Evolutionary conservation across 1,140 invertebrate species (phyloP).

Genomic region (Riptortus pedestris): DNA sequence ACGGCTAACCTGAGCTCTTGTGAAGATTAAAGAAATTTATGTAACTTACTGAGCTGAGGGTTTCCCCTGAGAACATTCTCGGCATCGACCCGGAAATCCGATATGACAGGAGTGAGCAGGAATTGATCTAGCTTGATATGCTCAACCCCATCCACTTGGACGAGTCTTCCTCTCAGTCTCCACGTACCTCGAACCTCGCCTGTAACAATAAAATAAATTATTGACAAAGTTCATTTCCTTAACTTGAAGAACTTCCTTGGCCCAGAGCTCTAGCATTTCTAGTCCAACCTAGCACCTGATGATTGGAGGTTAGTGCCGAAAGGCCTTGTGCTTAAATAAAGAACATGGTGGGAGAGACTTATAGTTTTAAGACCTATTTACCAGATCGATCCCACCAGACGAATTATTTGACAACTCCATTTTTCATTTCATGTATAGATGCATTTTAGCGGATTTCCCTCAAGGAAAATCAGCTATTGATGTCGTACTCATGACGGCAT

Average conservation of each 20-base stretch:
- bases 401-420: no score
- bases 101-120: constrained; percentile 28
- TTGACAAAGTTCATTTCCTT: not conserved
- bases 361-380: no score
- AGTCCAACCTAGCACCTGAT: not conserved
- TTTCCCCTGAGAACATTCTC: constrained; percentile 33
- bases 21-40: not conserved
- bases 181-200: constrained; percentile 33
- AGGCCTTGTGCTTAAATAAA: no score
- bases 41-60: constrained; percentile 32
- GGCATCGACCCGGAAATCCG: constrained; percentile 29
- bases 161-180: constrained; percentile 30
- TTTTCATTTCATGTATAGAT: no score
- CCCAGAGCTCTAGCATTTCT: no score
- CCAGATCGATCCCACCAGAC: no score
- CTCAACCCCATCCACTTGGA: constrained; percentile 26
- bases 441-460: no score
- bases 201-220: constrained; percentile 19
- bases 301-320: no score
- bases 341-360: no score
- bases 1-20: not conserved
- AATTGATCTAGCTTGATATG: constrained; percentile 32
- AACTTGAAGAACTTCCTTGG: not conserved
- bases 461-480: no score
- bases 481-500: no score